Evolutionary conservation across 2,797 vertebrate genomes (phyloP), one percentile per base, ranked within the genome.

Genomic region (Toxotes lorentzi): DNA sequence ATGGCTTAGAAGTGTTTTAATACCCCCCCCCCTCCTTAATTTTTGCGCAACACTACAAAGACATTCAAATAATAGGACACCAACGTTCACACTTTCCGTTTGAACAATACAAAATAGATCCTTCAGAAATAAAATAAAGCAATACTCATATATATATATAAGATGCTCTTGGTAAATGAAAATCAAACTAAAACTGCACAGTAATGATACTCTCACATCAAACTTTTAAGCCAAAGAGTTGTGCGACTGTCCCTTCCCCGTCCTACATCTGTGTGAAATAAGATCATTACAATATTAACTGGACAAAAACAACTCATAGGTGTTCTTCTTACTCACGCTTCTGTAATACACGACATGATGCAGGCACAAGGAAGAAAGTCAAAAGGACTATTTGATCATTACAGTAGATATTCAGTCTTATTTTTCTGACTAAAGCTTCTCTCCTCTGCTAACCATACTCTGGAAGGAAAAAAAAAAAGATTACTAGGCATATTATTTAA

Each of bases 301-400:
- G 79, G 72, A 90, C 81, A 78, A 73, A 77, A 82, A 79, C 24
- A 82, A 82, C 77, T 86, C 86, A 73, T 47, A 63, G 81, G 82
- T 80, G 73, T 88, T 86, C 81, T 84, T 77, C 63, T 62, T 70
- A 38, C 40, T 84, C 78, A 65, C 69, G 84, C 76, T 78, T 85
- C 70, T 84, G 81, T 75, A 79, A 88, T 53, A 84, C 79, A 92
- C 80, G 79, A 84, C 73, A 84, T 78, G 82, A 92, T 72, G 79
- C 91, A 95, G 94, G 90, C 93, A 93, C 92, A 86, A 91, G 89
- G 86, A 92, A 93, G 84, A 89, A 91, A 79, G 75, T 78, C 80
- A 62, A 83, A 35, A 78, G 71, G 76, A 76, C 76, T 84, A 82
- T 74, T 81, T 83, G 58, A 79, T 84, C 73, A 48, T 69, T 81